Base-by-base conservation (phyloP, 1,140 invertebrate genomes). In the Diabrotica virgifera region DNA sequence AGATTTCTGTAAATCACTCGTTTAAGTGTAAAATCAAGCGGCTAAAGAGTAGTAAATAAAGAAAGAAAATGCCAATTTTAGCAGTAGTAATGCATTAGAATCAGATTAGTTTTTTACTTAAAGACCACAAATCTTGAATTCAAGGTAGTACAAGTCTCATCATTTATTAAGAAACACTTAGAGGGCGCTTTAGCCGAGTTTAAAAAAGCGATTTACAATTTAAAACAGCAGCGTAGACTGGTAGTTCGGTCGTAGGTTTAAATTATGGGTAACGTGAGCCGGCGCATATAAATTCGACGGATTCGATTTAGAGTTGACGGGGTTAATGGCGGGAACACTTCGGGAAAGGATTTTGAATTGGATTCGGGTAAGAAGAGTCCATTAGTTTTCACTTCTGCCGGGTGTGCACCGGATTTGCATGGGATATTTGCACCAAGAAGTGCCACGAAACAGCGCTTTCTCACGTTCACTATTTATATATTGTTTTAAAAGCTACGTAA, bases 181-280 rank as follows among this genome's bases (percentile, higher is more conserved):
- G 51, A 52, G 51, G 51, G 6, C n/a, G n/a, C 14, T 52, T 52
- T 14, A 6, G 51, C 51, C 5, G 10, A 14, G 51, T 14, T 14
- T 52, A 14, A 55, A 55, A 55, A 55, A 55, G 10, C n/a, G 12
- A 55, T 14, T 55, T 55, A 36, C 53, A 55, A 35, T 55, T 55
- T 55, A 55, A 55, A 55, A 13, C 40, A n/a, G 40, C 40, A 10
- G 40, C 8, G n/a, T n/a, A 6, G 2, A 46, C 4, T 46, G 40
- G 40, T 46, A n/a, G n/a, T 46, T 46, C 40, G 40, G 40, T 46
- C 40, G 8, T 5, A 46, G 40, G 40, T 46, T 46, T 46, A 46
- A 46, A 46, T 46, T 46, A 46, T 46, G 40, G 8, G 8, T 8
- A 46, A 46, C 40, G 8, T 46, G 40, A 46, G n/a, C 40, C 40